Evolutionary conservation across 2,113 vertebrate species (phyloP).

Genomic region (Circaetus cinerascens): DNA sequence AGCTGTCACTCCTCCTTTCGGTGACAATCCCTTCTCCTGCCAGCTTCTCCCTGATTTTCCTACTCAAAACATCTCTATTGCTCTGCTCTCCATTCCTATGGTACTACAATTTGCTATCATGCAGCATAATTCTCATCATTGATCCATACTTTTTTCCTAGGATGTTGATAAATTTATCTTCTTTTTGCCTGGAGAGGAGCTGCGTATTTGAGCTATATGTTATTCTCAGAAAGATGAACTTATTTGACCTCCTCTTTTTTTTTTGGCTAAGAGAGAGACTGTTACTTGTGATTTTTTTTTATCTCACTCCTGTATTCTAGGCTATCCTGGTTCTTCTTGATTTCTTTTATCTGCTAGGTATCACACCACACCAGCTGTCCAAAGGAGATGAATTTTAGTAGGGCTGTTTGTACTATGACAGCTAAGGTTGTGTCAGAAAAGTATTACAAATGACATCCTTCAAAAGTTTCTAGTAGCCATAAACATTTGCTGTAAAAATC

Average conservation of each 20-base stretch:
- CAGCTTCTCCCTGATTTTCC: not conserved
- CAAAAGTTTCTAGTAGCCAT: not conserved
- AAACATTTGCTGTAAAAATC: not conserved
- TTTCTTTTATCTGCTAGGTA: not conserved
- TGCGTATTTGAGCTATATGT: not conserved
- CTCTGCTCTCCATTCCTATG: not conserved
- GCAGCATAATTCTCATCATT: not conserved
- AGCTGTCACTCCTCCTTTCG: not conserved
- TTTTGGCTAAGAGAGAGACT: not conserved
- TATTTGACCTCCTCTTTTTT: not conserved
- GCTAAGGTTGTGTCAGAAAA: not conserved
- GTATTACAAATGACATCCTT: not conserved
- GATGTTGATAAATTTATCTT: not conserved
- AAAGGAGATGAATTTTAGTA: not conserved
- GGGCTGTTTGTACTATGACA: not conserved
- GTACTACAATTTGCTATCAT: not conserved
- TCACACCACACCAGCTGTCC: not conserved
- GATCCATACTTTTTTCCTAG: not conserved
- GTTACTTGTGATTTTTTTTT: not conserved
- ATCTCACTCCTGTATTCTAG: not conserved
- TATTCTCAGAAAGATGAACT: not conserved
- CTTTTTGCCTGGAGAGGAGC: not conserved
- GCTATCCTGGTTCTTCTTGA: not conserved
- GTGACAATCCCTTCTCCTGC: not conserved
- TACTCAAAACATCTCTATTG: not conserved